Base-by-base conservation (phyloP, 2,888 invertebrate genomes). In the Osmoderma eremita region DNA sequence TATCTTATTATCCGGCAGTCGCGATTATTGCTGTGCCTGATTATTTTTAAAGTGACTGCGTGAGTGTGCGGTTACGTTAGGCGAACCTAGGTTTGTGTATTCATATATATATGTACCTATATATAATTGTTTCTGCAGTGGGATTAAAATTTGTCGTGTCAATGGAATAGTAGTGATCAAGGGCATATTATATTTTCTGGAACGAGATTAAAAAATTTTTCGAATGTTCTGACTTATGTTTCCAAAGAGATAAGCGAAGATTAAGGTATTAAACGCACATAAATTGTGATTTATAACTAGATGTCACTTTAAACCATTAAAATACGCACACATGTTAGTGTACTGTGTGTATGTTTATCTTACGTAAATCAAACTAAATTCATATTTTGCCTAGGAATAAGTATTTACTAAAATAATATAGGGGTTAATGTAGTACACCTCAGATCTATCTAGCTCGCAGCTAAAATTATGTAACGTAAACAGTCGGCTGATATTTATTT, bases 1-100 rank as follows among this genome's bases (percentile, higher is more conserved):
- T 13, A 17, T 15, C 58, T 41, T 42, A 17, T 45, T 61, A 48
- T 61, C 30, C 45, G 36, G 58, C 30, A 45, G 45, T 45, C 10
- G 20, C 58, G 58, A 24, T 61, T 45, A 61, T 45, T 45, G 45
- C 22, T 3, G 42, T 30, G 45, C 17, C 45, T 48, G 45, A 61
- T 56, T 61, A 61, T 61, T 61, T 61, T 61, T 61, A 61, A 61
- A 61, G 45, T 61, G 58, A 17, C 58, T 61, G 58, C 58, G 58
- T 45, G 45, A 45, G 45, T 61, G 58, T 30, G 58, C 17, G 58
- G 58, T 61, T 61, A 45, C 42, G 45, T 45, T 45, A 61, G 3
- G 45, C 45, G 15, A 61, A 61, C 45, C 45, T 61, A 45, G 30
- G 41, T 20, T 45, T 12, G 45, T 45, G 20, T 39, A 13, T 54